phyloP scores from a whole-genome alignment of 2,797 vertebrate species.

The Graptemys geographica region DNA sequence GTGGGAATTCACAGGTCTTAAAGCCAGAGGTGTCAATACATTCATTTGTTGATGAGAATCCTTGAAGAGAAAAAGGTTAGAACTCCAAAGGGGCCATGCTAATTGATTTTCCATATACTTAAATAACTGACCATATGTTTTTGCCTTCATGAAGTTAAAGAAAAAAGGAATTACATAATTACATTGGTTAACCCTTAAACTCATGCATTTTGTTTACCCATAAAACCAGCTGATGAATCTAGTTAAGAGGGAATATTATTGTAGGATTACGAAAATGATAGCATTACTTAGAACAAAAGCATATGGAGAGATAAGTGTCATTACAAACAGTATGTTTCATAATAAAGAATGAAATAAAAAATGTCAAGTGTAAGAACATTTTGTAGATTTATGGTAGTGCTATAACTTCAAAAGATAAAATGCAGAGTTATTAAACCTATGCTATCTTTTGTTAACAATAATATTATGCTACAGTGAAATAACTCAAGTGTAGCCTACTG shows the following conservation, averaged over 20 bases:
- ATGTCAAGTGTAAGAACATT: background rate
- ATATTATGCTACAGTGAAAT: background rate
- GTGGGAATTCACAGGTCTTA: background rate
- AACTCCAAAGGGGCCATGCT: slow-evolving; percentile 61
- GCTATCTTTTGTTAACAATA: background rate
- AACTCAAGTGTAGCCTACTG: background rate
- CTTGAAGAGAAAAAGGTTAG: slow-evolving; percentile 69
- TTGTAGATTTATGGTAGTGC: background rate
- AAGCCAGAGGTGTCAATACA: slow-evolving; percentile 25
- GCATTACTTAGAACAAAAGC: slow-evolving; percentile 40
- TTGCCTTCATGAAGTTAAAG: slow-evolving; percentile 71
- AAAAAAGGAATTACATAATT: slow-evolving; percentile 65
- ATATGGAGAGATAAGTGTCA: slow-evolving; percentile 15
- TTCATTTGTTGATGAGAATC: slow-evolving; percentile 59
- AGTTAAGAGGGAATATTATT: background rate
- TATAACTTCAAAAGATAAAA: background rate
- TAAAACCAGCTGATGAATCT: background rate
- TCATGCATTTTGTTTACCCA: slow-evolving; percentile 2
- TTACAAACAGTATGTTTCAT: background rate
- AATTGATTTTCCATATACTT: slow-evolving; percentile 82
- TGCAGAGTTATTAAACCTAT: background rate
- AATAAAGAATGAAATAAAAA: background rate
- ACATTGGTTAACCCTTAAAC: slow-evolving; percentile 67
- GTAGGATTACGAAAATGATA: slow-evolving; percentile 14
- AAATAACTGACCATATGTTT: slow-evolving; percentile 72